Conservation (phyloP, 1,140 invertebrate species). For the Drosophila lacertosa region DNA sequence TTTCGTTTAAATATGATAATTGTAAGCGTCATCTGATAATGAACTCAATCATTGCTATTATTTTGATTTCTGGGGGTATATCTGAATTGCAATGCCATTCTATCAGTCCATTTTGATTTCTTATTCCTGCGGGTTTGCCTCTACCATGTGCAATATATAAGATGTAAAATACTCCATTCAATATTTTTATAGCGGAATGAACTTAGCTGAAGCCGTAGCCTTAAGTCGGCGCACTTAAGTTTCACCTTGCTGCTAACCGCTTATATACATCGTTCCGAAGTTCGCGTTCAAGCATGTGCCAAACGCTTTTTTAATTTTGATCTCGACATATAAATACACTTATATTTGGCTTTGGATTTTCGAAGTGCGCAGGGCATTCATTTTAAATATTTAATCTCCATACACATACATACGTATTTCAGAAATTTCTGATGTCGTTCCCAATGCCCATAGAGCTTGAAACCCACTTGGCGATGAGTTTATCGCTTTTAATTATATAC, state of each 20-base stretch:
- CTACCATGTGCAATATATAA: not conserved
- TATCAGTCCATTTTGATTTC: slow-evolving; percentile 14
- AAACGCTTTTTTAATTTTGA: slow-evolving; percentile 2
- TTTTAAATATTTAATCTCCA: no score
- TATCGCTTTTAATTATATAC: slow-evolving; percentile 62
- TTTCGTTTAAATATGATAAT: slow-evolving; percentile 30
- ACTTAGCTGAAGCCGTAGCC: slow-evolving; percentile 3
- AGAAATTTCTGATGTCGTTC: slow-evolving; percentile 33
- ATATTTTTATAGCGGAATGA: not conserved
- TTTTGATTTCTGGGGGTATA: slow-evolving; percentile 13
- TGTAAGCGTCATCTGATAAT: slow-evolving; percentile 20
- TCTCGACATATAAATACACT: not conserved
- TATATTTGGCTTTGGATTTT: not conserved
- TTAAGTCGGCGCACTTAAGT: slow-evolving; percentile 16
- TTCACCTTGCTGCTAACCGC: slow-evolving; percentile 27
- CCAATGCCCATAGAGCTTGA: slow-evolving; percentile 31
- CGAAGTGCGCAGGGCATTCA: no score
- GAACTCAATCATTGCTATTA: slow-evolving; percentile 3
- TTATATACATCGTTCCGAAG: slow-evolving; percentile 13
- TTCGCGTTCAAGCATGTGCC: slow-evolving; percentile 8
- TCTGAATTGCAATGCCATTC: slow-evolving; percentile 46
- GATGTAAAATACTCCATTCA: not conserved
- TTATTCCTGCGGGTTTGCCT: slow-evolving; percentile 48
- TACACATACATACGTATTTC: no score
- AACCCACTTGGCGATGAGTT: slow-evolving; percentile 2